phyloP scores from a whole-genome alignment of 37 sponge, comb jelly and placozoan genomes.

The Cladorhizidae sp. region DNA sequence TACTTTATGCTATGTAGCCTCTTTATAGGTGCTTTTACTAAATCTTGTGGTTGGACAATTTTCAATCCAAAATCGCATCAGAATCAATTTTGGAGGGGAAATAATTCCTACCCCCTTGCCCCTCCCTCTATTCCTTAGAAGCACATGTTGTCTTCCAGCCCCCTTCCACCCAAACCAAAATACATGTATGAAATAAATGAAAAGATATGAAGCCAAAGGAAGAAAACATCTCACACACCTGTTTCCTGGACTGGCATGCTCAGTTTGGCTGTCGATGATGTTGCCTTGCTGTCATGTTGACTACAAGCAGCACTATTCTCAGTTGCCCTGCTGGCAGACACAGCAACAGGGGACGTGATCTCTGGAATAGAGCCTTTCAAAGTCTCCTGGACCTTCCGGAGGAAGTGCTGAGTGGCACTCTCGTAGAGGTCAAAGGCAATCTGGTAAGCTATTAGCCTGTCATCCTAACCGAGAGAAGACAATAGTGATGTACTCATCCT shows the following conservation, averaged over 20 bases:
- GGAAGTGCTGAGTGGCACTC: constrained; percentile 90
- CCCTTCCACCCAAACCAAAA: too few species aligned
- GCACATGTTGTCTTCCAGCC: too few species aligned
- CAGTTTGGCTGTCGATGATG: too few species aligned
- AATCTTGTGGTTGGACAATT: too few species aligned
- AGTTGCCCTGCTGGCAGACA: constrained; percentile 21
- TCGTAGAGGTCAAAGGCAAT: constrained; percentile 98
- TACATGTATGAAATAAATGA: too few species aligned
- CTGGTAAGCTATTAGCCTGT: constrained; percentile 87
- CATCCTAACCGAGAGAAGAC: constrained; percentile 52
- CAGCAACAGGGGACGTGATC: constrained; percentile 16
- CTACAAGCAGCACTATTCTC: too few species aligned
- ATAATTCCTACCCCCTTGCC: too few species aligned
- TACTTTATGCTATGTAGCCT: too few species aligned
- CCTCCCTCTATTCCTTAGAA: too few species aligned
- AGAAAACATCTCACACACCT: not conserved
- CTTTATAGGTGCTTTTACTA: too few species aligned
- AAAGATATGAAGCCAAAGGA: not conserved
- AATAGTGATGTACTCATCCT: not conserved
- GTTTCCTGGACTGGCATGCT: constrained; percentile 22
- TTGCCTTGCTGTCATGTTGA: not conserved
- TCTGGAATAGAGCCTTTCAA: constrained; percentile 57
- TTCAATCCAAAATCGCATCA: too few species aligned
- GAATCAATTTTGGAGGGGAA: too few species aligned
- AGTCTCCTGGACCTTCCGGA: constrained; percentile 57